Conservation (phyloP, 2,113 vertebrate genomes). For the Phylloscopus whistleri region DNA sequence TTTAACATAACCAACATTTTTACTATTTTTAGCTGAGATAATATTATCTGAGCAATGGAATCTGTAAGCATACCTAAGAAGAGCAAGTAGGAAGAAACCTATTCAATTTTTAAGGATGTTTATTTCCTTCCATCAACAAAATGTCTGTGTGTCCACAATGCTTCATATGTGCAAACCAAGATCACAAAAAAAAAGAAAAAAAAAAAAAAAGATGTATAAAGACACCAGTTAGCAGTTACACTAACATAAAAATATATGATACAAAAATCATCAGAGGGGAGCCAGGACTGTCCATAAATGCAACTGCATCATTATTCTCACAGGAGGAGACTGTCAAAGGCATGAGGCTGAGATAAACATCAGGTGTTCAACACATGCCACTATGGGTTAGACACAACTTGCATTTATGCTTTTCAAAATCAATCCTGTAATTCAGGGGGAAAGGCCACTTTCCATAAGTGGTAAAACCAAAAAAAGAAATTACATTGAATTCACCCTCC, state of each 20-base stretch:
- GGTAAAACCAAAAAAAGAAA: not conserved
- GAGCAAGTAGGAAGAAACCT: not conserved
- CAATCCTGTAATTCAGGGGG: not conserved
- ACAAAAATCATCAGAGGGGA: not conserved
- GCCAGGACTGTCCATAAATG: not conserved
- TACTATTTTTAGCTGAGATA: slow-evolving; percentile 34
- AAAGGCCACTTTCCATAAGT: not conserved
- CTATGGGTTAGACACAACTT: not conserved
- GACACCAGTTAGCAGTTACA: not conserved
- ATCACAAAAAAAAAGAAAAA: not conserved
- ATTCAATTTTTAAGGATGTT: not conserved
- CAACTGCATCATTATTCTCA: not conserved
- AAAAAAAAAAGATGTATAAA: not conserved
- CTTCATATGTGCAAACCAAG: not conserved
- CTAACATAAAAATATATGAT: not conserved
- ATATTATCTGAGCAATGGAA: not conserved
- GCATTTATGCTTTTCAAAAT: not conserved
- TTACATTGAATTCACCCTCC: not conserved
- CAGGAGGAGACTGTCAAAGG: not conserved
- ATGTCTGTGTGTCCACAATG: not conserved
- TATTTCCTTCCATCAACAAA: not conserved
- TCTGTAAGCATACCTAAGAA: not conserved
- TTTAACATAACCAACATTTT: not conserved
- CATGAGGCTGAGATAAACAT: not conserved
- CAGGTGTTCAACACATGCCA: not conserved